Percentiles rank a stretch among this genome's conserved stretches.
Conservation (phyloP, 2,113 vertebrate species). For the Petroica traversi region DNA sequence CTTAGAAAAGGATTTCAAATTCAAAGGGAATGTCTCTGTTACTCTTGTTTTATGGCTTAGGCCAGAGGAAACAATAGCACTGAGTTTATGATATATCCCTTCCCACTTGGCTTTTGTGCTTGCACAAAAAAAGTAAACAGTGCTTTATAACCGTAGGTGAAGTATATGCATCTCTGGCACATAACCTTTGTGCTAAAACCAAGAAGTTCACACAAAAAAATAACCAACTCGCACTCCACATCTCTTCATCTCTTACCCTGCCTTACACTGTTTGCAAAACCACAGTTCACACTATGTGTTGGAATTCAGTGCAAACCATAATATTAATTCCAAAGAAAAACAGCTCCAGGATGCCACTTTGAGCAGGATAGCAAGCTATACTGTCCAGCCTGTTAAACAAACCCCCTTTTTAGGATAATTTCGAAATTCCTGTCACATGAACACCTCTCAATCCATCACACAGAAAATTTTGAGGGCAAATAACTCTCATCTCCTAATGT, state of each 20-base stretch:
- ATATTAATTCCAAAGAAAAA: neutral
- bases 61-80: slow-evolving; percentile 62
- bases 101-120: slow-evolving; percentile 41
- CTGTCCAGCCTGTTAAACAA: neutral
- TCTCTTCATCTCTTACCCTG: neutral
- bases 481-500: neutral
- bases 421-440: neutral
- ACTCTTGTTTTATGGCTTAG: slow-evolving; percentile 67
- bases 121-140: slow-evolving; percentile 14
- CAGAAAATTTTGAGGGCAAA: neutral
- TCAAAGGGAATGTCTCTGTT: slow-evolving; percentile 66
- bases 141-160: neutral
- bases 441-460: neutral
- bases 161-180: neutral
- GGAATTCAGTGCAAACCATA: neutral
- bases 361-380: neutral
- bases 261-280: neutral
- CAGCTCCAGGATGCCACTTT: neutral
- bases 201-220: neutral
- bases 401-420: neutral
- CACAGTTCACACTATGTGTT: neutral
- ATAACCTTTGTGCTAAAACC: neutral
- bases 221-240: neutral
- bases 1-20: slow-evolving; percentile 70
- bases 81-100: slow-evolving; percentile 51